Base-by-base conservation (phyloP, 1,140 invertebrate genomes). In the Hesperophylax magnus region DNA sequence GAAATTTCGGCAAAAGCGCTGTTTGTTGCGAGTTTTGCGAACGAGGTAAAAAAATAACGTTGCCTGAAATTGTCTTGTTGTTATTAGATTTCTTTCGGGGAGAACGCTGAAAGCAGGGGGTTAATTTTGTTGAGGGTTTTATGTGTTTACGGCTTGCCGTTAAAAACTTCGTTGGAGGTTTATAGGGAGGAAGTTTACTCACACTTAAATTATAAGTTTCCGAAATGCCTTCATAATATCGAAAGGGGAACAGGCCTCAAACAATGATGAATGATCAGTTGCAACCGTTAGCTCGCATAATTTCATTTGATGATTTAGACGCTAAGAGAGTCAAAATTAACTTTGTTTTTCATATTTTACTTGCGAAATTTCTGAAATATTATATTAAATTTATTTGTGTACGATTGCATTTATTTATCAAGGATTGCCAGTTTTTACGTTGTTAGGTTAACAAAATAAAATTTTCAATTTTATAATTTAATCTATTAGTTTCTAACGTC, bases 151-250 rank as follows among this genome's bases (percentile, higher is more conserved):
- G 5, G 47, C 39, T 20, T 15, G 31, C 67, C 67, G 67, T 71
- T 71, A 71, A 71, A 67, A 71, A 71, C 39, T 71, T 71, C 67
- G n/a, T n/a, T 71, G 52, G 22, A 22, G 67, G 67, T 71, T 71
- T 71, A 71, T 71, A 39, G 47, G 20, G n/a, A 71, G 34, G 52
- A 71, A 71, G 67, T 71, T 39, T 39, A 71, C 52, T 22, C 34
- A 71, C 67, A 39, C 67, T 71, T 52, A 71, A 71, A 71, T 71
- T 71, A 71, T 52, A 71, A 47, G 67, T 39, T 71, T 71, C 67
- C 67, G 18, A 71, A 71, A 71, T 71, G 22, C 67, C 67, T 14
- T 53, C 34, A 18, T 39, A 71, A 71, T 71, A 71, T 71, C 67
- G 52, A 71, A 71, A 71, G 67, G 67, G 52, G 52, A 39, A 71